These are phyloP conservation scores for Phoxinus dragarum DNA, from an alignment of 2,797 vertebrate genomes.

Conservation along the genomic window DNA sequence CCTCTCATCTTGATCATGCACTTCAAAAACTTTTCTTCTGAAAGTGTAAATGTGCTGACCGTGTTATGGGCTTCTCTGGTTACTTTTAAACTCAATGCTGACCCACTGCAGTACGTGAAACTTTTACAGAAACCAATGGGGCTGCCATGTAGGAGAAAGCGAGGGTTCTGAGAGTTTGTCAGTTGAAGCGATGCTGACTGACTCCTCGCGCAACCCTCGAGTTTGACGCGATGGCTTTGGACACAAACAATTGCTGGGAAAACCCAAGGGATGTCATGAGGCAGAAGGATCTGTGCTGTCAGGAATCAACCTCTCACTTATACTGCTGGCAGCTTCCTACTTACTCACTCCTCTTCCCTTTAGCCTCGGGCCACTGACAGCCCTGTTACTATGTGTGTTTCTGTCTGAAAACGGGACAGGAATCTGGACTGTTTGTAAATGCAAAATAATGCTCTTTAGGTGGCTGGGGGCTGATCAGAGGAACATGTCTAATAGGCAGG, in stretches of 20 bases:
- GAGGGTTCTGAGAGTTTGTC: not conserved
- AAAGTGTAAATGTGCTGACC: slow-evolving; percentile 40
- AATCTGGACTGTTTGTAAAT: slow-evolving; percentile 1
- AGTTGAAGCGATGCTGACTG: slow-evolving; percentile 10
- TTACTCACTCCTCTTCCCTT: slow-evolving; percentile 24
- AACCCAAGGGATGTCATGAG: slow-evolving; percentile 30
- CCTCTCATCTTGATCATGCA: slow-evolving; percentile 36
- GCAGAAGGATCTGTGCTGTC: slow-evolving; percentile 12
- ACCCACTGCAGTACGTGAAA: slow-evolving; percentile 28
- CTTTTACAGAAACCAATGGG: slow-evolving; percentile 23
- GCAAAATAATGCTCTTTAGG: not conserved
- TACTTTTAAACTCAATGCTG: slow-evolving; percentile 38
- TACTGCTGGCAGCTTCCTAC: slow-evolving; percentile 4
- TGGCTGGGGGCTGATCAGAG: not conserved
- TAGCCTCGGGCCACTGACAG: slow-evolving; percentile 3
- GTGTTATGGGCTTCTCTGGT: slow-evolving; percentile 14
- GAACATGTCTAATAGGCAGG: slow-evolving; percentile 1
- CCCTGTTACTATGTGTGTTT: slow-evolving; percentile 9
- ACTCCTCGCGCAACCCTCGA: slow-evolving; percentile 32
- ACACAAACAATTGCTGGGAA: slow-evolving; percentile 40
- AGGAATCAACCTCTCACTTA: slow-evolving; percentile 23
- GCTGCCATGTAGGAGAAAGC: not conserved
- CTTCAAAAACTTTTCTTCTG: slow-evolving; percentile 42
- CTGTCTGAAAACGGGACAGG: not conserved
- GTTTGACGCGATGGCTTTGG: slow-evolving; percentile 22